Percentiles rank a stretch among this genome's conserved stretches.
Evolutionary conservation across 2,113 vertebrate species (phyloP).

Genomic region (Lophotis ruficrista): DNA sequence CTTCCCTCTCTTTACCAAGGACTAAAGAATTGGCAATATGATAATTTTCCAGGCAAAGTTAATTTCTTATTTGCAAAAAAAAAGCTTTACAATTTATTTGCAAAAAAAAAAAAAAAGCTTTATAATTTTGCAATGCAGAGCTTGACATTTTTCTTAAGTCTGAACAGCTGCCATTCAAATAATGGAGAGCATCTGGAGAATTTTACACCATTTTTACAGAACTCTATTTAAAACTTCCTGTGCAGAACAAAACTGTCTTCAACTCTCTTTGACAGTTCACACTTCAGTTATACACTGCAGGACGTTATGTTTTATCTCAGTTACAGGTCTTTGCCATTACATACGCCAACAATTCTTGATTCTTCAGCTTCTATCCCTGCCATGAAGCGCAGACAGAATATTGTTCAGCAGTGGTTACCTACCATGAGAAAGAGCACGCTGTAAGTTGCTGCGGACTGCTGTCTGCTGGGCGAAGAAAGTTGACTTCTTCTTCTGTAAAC

Average conservation of each 20-base stretch:
- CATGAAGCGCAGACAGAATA: not conserved
- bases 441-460: not conserved
- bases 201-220: not conserved
- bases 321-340: not conserved
- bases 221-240: not conserved
- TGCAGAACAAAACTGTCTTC: not conserved
- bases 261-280: not conserved
- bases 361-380: not conserved
- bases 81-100: not conserved
- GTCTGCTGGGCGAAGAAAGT: not conserved
- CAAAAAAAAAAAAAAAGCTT: not conserved
- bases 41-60: not conserved
- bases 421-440: slow-evolving; percentile 36
- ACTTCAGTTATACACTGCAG: not conserved
- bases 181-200: not conserved
- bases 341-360: not conserved
- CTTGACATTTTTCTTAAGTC: not conserved
- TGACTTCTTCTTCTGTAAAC: not conserved
- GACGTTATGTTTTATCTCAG: not conserved
- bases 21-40: not conserved
- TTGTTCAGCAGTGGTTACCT: not conserved
- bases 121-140: not conserved
- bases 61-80: not conserved
- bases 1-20: not conserved
- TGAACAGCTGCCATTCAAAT: not conserved